Evolutionary conservation across 2,797 vertebrate genomes (phyloP), one percentile per base, ranked within the genome.

Genomic region (Acanthopagrus latus): DNA sequence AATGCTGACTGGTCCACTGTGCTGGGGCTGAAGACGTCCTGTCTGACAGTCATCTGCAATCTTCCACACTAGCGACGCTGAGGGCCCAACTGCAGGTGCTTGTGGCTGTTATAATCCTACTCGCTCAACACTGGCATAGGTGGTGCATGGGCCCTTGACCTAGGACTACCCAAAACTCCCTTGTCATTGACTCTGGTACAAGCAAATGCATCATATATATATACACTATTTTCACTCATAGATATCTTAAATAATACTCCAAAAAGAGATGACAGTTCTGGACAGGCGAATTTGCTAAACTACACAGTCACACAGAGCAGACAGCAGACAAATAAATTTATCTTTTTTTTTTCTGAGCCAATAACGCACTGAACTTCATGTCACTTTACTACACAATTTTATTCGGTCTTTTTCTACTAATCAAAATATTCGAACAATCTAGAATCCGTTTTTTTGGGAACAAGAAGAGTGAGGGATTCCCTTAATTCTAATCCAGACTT

Each of bases 31-130:
- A 94, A 95, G 97, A 94, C 94, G 96, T 96, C 95, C 97, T 98
- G 97, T 97, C 97, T 98, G 96, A 97, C 86, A 95, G 93, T 88
- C 95, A 96, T 96, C 94, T 97, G 95, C 94, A 96, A 96, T 97
- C 95, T 95, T 97, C 96, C 96, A 96, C 94, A 96, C 91, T 96
- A 96, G 94, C 93, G 96, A 96, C 64, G 94, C 95, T 95, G 95
- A 94, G 93, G 89, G 84, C 89, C 86, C 87, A 89, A 92, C 88
- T 92, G 93, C 89, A 89, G 95, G 88, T 78, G 87, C 78, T 89
- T 56, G 90, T 75, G 87, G 91, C 86, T 83, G 88, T 87, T 72
- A 88, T 77, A 89, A 85, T 93, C 84, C 90, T 93, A 93, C 73
- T 74, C 2, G 71, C 88, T 88, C 78, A 89, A 91, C 60, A 89